These are phyloP conservation scores for Drosophila nannoptera DNA, from an alignment of 1,140 invertebrate genomes.

Conservation along the genomic window DNA sequence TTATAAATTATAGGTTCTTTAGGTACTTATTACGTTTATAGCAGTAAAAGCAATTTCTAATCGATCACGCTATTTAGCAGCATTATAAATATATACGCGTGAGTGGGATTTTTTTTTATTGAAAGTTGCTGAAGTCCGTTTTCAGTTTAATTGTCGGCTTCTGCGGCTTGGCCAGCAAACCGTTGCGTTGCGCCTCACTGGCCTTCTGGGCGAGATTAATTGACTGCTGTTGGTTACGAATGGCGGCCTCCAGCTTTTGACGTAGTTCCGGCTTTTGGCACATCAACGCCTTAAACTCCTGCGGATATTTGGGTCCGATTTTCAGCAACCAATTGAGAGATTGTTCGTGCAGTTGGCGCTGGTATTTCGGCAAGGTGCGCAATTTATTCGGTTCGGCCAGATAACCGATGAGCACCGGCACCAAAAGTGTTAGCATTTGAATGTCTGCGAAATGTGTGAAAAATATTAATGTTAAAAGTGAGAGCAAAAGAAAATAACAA, in stretches of 20 bases:
- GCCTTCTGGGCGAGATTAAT: constrained; percentile 79
- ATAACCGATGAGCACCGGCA: constrained; percentile 93
- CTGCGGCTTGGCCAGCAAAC: constrained; percentile 81
- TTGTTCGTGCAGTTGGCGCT: constrained; percentile 88
- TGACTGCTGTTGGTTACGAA: constrained; percentile 86
- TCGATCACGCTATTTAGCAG: constrained; percentile 24
- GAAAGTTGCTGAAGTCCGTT: constrained; percentile 97
- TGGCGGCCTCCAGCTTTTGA: constrained; percentile 90
- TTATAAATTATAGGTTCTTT: constrained; percentile 19
- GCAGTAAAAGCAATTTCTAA: constrained; percentile 25
- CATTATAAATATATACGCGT: constrained; percentile 20
- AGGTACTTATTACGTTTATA: constrained; percentile 36
- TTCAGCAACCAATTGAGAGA: constrained; percentile 93
- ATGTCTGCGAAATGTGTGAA: constrained; percentile 83
- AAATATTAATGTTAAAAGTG: not conserved
- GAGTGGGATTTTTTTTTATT: constrained; percentile 40
- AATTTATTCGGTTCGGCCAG: constrained; percentile 86
- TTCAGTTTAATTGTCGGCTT: constrained; percentile 94
- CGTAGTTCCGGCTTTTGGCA: constrained; percentile 88
- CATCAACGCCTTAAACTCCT: constrained; percentile 96
- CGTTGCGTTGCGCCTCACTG: constrained; percentile 75
- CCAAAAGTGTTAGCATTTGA: constrained; percentile 91
- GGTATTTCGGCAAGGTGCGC: constrained; percentile 83
- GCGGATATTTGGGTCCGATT: constrained; percentile 93
- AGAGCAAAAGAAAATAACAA: not conserved